phyloP scores from a whole-genome alignment of 2,113 vertebrate genomes.

The Cyprinodon variegatus region DNA sequence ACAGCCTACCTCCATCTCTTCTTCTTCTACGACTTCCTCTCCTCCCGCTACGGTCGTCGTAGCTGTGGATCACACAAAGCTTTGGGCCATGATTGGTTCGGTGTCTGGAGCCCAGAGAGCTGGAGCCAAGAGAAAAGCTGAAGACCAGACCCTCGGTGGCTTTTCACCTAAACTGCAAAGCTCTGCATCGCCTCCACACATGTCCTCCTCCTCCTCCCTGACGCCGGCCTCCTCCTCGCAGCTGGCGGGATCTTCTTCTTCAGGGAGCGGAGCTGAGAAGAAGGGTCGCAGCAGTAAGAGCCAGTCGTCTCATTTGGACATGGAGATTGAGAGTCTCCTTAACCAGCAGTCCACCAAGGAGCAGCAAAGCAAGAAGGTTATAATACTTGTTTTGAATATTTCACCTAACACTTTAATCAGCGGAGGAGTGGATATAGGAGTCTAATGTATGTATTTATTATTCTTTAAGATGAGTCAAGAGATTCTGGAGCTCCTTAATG shows the following conservation, averaged over 20 bases:
- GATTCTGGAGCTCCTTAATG: conserved; percentile 91
- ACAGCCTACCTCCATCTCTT: conserved; percentile 69
- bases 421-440: background rate
- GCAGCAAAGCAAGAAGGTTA: conserved; percentile 93
- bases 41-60: conserved; percentile 83
- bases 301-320: conserved; percentile 88
- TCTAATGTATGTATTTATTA: background rate
- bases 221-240: conserved; percentile 67
- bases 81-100: conserved; percentile 90
- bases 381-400: background rate
- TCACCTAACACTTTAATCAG: background rate
- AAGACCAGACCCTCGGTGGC: conserved; percentile 67
- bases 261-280: conserved; percentile 77
- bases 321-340: conserved; percentile 92
- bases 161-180: conserved; percentile 68
- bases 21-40: conserved; percentile 40
- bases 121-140: conserved; percentile 80
- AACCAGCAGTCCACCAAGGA: conserved; percentile 95
- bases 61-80: conserved; percentile 91
- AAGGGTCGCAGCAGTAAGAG: conserved; percentile 82
- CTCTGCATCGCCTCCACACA: conserved; percentile 67
- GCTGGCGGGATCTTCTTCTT: conserved; percentile 59
- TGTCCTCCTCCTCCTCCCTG: conserved; percentile 60
- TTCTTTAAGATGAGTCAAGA: conserved; percentile 87
- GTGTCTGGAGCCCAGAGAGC: conserved; percentile 66